A percentile compares a stretch with the other conserved stretches of the same genome.
Conservation (phyloP, 2,113 vertebrate species). For the Hiodon tergisus region DNA sequence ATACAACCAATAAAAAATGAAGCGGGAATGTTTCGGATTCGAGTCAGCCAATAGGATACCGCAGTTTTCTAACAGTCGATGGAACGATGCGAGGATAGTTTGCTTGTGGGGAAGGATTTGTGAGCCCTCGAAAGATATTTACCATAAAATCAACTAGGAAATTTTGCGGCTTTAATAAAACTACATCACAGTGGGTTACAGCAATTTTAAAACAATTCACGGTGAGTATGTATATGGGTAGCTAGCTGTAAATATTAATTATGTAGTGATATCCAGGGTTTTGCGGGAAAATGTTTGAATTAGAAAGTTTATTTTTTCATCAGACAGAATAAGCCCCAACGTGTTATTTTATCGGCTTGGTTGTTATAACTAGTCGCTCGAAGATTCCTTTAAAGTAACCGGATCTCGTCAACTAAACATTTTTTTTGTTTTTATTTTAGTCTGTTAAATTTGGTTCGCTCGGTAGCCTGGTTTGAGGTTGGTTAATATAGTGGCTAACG, state of each 20-base stretch:
- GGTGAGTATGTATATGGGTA: slow-evolving; percentile 12
- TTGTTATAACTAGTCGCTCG: neutral
- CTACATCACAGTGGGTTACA: neutral
- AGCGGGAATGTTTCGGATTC: slow-evolving; percentile 44
- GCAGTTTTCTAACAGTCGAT: neutral
- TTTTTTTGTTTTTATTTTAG: too few relatives aligned
- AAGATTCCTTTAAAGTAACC: too few relatives aligned
- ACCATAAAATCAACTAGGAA: too few relatives aligned
- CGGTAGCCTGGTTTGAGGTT: too few relatives aligned
- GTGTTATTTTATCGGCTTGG: neutral
- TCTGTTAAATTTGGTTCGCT: too few relatives aligned
- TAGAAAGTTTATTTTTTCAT: neutral
- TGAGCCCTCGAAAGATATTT: too few relatives aligned
- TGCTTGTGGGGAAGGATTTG: too few relatives aligned
- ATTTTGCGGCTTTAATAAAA: too few relatives aligned
- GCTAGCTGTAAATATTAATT: neutral
- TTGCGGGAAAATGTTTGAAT: neutral
- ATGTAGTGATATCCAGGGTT: neutral
- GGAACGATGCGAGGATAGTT: too few relatives aligned
- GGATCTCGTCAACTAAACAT: too few relatives aligned
- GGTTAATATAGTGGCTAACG: too few relatives aligned
- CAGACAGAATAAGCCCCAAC: slow-evolving; percentile 3
- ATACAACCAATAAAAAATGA: slow-evolving; percentile 43
- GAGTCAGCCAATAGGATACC: slow-evolving; percentile 49
- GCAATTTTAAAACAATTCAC: neutral